phyloP scores from a whole-genome alignment of 2,888 invertebrate species.

The Aspidiotus rigidus region DNA sequence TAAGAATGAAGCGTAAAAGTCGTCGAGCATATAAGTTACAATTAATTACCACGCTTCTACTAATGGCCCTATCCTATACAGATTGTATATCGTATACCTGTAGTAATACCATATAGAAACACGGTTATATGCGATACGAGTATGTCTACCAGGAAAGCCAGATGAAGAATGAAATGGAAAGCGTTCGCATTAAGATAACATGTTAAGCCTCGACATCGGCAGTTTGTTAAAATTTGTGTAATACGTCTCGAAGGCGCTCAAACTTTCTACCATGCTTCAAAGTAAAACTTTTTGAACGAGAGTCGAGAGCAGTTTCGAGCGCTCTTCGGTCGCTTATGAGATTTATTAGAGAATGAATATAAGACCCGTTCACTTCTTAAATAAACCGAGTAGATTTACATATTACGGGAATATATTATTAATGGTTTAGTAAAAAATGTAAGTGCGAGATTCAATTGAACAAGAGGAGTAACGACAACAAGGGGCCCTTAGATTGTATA shows the following conservation, averaged over 20 bases:
- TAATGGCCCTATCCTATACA: no score
- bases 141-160: slow-evolving; percentile 2
- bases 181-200: slow-evolving; percentile 24
- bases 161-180: slow-evolving; percentile 17
- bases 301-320: background rate
- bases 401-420: no score
- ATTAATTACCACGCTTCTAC: slow-evolving; percentile 12
- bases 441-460: no score
- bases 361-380: no score
- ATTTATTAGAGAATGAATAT: background rate
- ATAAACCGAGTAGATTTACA: no score
- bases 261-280: slow-evolving; percentile 23
- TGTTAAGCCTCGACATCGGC: slow-evolving; percentile 25
- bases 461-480: no score
- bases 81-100: no score
- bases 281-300: slow-evolving; percentile 3
- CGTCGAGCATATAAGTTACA: slow-evolving; percentile 12
- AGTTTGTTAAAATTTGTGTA: slow-evolving; percentile 28
- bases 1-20: background rate
- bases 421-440: no score
- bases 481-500: no score
- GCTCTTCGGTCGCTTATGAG: background rate
- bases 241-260: slow-evolving; percentile 19
- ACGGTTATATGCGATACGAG: background rate
- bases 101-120: no score